Base-by-base conservation (phyloP, 1,140 invertebrate genomes). In the Listronotus bonariensis region DNA sequence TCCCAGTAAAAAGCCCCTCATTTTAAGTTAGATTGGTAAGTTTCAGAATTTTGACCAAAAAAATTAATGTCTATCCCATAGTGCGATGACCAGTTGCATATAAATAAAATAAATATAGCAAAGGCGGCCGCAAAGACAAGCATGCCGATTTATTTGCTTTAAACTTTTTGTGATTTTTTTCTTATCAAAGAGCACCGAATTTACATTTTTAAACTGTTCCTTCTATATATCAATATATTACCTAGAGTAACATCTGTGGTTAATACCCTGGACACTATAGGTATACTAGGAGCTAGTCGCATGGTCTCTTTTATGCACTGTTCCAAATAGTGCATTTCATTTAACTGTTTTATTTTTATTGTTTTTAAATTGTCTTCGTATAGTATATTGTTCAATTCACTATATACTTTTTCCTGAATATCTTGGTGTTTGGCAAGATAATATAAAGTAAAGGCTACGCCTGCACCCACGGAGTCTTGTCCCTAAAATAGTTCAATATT, bases 391-490 rank as follows among this genome's bases (percentile, higher is more conserved):
- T 58, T 49, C 15, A 73, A 56, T 74, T 91, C 89, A 20, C 83
- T 74, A 26, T 83, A 74, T 41, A 89, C 79, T 76, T 82, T 83
- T 46, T 82, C 71, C 74, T 91, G 89, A 49, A 82, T 81, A 7
- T 87, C 82, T 0, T 80, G 81, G 73, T 89, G 79, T 66, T 81
- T 80, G 0, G 86, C 86, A 0, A 90, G 68, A 20, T 83, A 75
- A 58, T 86, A 87, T 0, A 89, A 72, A 4, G 81, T 82, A 71
- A 87, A 87, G 12, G 84, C 82, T 0, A 85, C 76, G 0, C 81
- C 85, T 0, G 86, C 81, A 0, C 86, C 85, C 6, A 90, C 89
- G 0, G 90, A 91, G 69, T 92, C 90, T 76, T 92, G 90, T 0
- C 90, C 88, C 82, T 85, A 78, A 66, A 83, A 84, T 67, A 31